Evolutionary conservation across 2,888 invertebrate genomes (phyloP), one percentile per base, ranked within the genome.

Genomic region (Barypeithes pellucidus): DNA sequence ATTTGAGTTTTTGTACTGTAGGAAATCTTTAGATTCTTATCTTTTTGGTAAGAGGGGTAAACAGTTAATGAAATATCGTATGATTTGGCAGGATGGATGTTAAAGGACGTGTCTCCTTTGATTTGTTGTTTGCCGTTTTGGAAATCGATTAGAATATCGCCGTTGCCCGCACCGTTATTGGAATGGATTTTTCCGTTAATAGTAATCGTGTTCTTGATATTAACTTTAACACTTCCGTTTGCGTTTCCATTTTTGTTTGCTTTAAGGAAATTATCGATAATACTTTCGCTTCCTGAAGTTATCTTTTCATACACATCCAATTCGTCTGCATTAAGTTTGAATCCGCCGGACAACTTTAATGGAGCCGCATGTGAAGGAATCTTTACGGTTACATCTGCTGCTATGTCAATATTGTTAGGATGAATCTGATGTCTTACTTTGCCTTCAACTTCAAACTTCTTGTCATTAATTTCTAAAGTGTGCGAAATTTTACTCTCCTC

Each of bases 1-100:
- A 88, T 77, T 75, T 89, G 89, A 67, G 89, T 90, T 75, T 89
- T 88, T 0, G 94, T 93, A 36, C 89, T 89, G 43, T 94, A 79
- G 71, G 89, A 88, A 3, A 95, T 78, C 79, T 92, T 92, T 79
- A 93, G 92, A 50, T 87, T 89, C 50, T 91, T 91, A 81, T 93
- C 91, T 81, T 92, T 92, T 61, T 91, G 91, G 73, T 89, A 92
- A 82, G 94, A 90, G 33, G 93, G 90, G 78, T 88, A 90, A 3
- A 95, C 63, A 54, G 90, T 92, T 0, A 91, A 80, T 57, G 90
- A 90, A 0, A 90, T 87, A 74, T 90, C 89, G 83, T 89, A 92
- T 0, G 88, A 88, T 0, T 88, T 88, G 0, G 91, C 90, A 0
- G 90, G 88, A 62, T 89, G 88, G 0, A 91, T 84, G 0, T 88